Percentiles rank a stretch among this genome's conserved stretches.
These are phyloP conservation scores for Eupithecia exiguata DNA, from an alignment of 2,888 invertebrate species.

Conservation along the genomic window DNA sequence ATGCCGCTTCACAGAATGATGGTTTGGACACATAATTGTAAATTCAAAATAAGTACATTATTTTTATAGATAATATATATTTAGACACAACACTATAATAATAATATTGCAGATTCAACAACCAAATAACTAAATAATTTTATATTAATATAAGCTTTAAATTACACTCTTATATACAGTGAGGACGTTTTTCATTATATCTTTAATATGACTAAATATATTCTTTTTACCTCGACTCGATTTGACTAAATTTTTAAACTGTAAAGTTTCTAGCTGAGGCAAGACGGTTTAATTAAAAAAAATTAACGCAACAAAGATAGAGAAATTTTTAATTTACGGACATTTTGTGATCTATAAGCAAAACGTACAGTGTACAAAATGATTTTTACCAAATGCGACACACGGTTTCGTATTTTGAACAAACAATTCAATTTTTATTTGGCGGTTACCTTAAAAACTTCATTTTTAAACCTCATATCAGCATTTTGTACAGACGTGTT, in stretches of 20 bases:
- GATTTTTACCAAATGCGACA: not conserved
- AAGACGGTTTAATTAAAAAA: constrained; percentile 19
- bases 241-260: constrained; percentile 10
- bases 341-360: not conserved
- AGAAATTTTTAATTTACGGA: not conserved
- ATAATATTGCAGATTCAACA: constrained; percentile 43
- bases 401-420: not conserved
- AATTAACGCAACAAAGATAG: not conserved
- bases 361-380: not conserved
- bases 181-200: constrained; percentile 41
- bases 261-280: constrained; percentile 22
- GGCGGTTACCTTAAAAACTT: too few species aligned
- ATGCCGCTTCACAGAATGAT: not conserved
- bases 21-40: constrained; percentile 8
- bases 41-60: constrained; percentile 25
- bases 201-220: constrained; percentile 26
- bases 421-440: not conserved
- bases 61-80: constrained; percentile 9
- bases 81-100: constrained; percentile 40
- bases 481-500: not conserved
- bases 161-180: constrained; percentile 47
- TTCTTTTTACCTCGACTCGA: constrained; percentile 20
- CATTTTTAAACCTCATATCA: not conserved
- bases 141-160: constrained; percentile 44
- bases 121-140: constrained; percentile 36